A percentile compares a stretch with the other conserved stretches of the same genome.
Evolutionary conservation across 2,113 vertebrate genomes (phyloP).

Genomic region (Coracopsis vasa): DNA sequence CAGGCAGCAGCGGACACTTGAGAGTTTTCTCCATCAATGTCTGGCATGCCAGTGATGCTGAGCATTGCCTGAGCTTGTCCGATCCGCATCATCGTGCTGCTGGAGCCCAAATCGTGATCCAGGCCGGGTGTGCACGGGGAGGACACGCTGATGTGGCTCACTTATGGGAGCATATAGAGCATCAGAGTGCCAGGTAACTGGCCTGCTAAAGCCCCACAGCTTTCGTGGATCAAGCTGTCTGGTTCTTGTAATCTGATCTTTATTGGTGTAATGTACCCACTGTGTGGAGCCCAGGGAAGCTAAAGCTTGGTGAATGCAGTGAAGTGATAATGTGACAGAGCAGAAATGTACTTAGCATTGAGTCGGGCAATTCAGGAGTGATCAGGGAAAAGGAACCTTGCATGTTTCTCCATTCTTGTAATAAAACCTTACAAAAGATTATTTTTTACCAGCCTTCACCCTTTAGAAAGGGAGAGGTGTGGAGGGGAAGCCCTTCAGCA

Average conservation of each 20-base stretch:
- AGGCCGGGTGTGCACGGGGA: not conserved
- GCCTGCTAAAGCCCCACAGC: not conserved
- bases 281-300: not conserved
- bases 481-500: not conserved
- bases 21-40: not conserved
- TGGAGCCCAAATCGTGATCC: fast-evolving
- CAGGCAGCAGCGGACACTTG: not conserved
- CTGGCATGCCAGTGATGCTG: not conserved
- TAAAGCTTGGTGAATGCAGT: not conserved
- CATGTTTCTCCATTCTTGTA: not conserved
- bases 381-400: not conserved
- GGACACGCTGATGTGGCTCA: fast-evolving
- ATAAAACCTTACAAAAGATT: not conserved
- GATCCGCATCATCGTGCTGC: fast-evolving
- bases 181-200: not conserved
- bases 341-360: fast-evolving
- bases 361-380: not conserved
- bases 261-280: fast-evolving
- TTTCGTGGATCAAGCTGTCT: fast-evolving
- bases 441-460: fast-evolving
- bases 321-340: not conserved
- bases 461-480: not conserved
- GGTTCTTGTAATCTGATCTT: not conserved
- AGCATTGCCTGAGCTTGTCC: not conserved
- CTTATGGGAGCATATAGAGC: not conserved